Conservation (phyloP, 53 echinoderm and acorn worm species). For the Holothuria leucospilota region DNA sequence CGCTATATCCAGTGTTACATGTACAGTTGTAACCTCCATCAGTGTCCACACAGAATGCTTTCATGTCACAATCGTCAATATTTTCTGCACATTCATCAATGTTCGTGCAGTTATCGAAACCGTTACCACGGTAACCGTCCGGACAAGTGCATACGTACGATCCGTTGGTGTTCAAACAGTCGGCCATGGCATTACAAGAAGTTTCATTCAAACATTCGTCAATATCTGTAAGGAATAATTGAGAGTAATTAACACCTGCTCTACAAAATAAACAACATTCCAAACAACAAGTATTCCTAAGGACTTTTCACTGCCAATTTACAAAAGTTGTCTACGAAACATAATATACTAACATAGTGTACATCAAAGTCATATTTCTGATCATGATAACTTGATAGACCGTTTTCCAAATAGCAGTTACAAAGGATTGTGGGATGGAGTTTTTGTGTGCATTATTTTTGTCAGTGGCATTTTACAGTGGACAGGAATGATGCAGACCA, state of each 20-base stretch:
- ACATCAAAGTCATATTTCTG: too few relatives aligned
- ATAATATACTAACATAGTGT: too few relatives aligned
- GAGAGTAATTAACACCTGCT: too few relatives aligned
- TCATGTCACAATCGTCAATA: slow-evolving; percentile 55
- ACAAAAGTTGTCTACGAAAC: too few relatives aligned
- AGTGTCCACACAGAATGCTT: slow-evolving; percentile 70
- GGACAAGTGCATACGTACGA: slow-evolving; percentile 22
- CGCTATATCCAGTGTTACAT: slow-evolving; percentile 66
- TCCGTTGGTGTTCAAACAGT: slow-evolving; percentile 21
- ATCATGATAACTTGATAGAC: too few relatives aligned
- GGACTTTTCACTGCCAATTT: too few relatives aligned
- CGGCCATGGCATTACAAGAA: slow-evolving; percentile 1
- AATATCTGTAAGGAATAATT: slow-evolving; percentile 28
- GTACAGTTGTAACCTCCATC: slow-evolving; percentile 75
- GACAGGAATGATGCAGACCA: too few relatives aligned
- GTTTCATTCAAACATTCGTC: slow-evolving; percentile 39
- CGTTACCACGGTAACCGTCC: slow-evolving; percentile 40
- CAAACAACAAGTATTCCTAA: background rate
- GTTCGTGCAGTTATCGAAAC: slow-evolving; percentile 62
- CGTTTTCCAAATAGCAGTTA: too few relatives aligned
- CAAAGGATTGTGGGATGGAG: too few relatives aligned
- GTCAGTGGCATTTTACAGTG: too few relatives aligned
- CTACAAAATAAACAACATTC: background rate
- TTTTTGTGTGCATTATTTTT: too few relatives aligned
- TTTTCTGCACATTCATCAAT: slow-evolving; percentile 70